Evolutionary conservation across 2,888 invertebrate genomes (phyloP), one percentile per base, ranked within the genome.

Genomic region (Cyaniris semiargus): DNA sequence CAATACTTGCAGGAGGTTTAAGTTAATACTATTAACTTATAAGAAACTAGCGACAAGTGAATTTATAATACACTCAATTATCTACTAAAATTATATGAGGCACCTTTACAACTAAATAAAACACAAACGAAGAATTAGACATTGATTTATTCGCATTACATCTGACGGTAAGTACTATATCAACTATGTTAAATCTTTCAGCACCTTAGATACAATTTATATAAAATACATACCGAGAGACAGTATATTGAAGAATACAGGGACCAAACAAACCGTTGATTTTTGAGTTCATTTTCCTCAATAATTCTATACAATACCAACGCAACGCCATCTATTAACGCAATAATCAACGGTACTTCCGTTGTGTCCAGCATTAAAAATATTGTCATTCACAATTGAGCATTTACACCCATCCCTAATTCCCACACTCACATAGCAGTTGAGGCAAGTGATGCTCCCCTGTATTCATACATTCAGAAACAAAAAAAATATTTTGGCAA

Each of bases 341-440:
- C 60, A 10, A 58, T 21, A 21, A 58, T 1, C 58, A 58, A 58
- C 58, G 2, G 58, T 21, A 21, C 10, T 23, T 1, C 1, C 3
- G 3, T 31, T 66, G 27, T 13, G 23, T 15, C 27, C 66, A 66
- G 66, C 6, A 27, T 66, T 66, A 66, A 21, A 23, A 60, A 21
- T 66, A 66, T 74, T 27, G 74, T 74, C 48, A 74, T 23, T 74
- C 74, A 74, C 27, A 38, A 77, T 56, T 74, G 76, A 78, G 79
- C 85, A 83, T 82, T 85, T 86, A 84, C 85, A 87, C 85, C 87
- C 81, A 84, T 83, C 83, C 88, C 88, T 79, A 80, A 79, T 79
- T 75, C 87, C 89, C 86, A 82, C 84, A 79, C 84, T 80, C 76
- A 88, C 93, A 89, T 93, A 94, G 93, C 93, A 92, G 89, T 86